Evolutionary conservation across 2,888 invertebrate genomes (phyloP), one percentile per base, ranked within the genome.

Genomic region (Xestoiulus laeticollis): DNA sequence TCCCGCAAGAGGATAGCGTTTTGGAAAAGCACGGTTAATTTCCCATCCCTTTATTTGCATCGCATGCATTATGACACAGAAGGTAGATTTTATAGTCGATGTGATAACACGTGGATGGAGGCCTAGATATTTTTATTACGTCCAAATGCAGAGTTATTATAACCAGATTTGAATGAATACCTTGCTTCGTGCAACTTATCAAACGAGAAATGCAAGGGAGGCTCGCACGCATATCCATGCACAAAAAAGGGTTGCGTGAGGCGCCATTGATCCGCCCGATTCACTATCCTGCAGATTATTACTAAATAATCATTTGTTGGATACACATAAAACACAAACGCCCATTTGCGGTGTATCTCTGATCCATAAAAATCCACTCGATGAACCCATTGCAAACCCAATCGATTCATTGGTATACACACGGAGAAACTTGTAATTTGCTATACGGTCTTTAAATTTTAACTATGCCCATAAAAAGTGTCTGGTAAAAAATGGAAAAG

Each of bases 171-270:
- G 16, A 22, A 83, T 83, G 83, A 83, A 83, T 83, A 30, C 22
- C 83, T 30, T 19, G 83, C 83, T 83, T 83, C 83, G 33, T 83
- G 83, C 83, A n/a, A 83, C 33, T 83, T 83, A 83, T 83, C 83
- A 83, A 83, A 33, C 83, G 53, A 83, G 83, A n/a, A 32, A 83
- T 16, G 32, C 16, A n/a, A 22, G 33, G 33, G 83, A 83, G 30
- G 53, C n/a, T 53, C 53, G 33, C 83, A 83, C 83, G 83, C 83
- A 83, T 83, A 83, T 33, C 83, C 33, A 53, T 53, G 53, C 53
- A 53, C 16, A 83, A 30, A 82, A 83, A 83, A 83, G 83, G 83
- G 83, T 83, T 83, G 83, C 83, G 83, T 83, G 83, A 30, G 83
- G 83, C 83, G 83, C 83, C 83, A 83, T 83, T 83, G 83, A 83